These are phyloP conservation scores for Ypsolopha scabrella DNA, from an alignment of 2,888 invertebrate species.

Conservation along the genomic window DNA sequence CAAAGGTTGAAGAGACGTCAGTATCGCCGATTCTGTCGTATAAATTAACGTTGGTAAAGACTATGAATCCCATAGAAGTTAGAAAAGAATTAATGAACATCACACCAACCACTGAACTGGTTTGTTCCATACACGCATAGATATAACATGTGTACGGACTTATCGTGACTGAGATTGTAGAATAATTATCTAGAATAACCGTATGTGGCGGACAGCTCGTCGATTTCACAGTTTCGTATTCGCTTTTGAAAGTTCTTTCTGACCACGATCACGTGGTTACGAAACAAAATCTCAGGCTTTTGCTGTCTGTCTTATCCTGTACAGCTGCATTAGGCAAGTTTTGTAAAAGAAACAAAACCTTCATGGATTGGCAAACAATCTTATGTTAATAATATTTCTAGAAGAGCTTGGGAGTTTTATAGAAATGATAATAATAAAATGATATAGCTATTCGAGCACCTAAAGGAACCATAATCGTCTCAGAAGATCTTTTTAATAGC, in stretches of 20 bases:
- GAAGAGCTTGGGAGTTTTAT: too few species aligned
- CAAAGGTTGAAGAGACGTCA: too few species aligned
- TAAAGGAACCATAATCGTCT: conserved; percentile 8
- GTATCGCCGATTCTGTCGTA: too few species aligned
- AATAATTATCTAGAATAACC: conserved; percentile 53
- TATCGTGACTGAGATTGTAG: conserved; percentile 50
- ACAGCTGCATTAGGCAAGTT: too few species aligned
- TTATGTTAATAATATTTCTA: too few species aligned
- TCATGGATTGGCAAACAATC: too few species aligned
- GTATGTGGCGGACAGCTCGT: conserved; percentile 30
- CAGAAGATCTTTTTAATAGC: conserved; percentile 17
- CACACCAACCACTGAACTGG: conserved; percentile 9
- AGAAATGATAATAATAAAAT: too few species aligned
- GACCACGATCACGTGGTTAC: conserved; percentile 14
- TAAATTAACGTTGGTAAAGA: too few species aligned
- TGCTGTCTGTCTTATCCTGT: too few species aligned
- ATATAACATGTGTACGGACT: conserved; percentile 28
- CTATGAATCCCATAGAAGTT: too few species aligned
- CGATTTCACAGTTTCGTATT: conserved; percentile 57
- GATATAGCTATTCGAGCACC: too few species aligned
- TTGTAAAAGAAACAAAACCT: too few species aligned
- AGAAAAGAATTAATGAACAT: background rate
- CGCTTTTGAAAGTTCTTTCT: conserved; percentile 57
- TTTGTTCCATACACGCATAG: conserved; percentile 20
- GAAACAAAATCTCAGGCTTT: background rate